These are phyloP conservation scores for Tinea pellionella DNA, from an alignment of 2,888 invertebrate genomes.

Conservation along the genomic window DNA sequence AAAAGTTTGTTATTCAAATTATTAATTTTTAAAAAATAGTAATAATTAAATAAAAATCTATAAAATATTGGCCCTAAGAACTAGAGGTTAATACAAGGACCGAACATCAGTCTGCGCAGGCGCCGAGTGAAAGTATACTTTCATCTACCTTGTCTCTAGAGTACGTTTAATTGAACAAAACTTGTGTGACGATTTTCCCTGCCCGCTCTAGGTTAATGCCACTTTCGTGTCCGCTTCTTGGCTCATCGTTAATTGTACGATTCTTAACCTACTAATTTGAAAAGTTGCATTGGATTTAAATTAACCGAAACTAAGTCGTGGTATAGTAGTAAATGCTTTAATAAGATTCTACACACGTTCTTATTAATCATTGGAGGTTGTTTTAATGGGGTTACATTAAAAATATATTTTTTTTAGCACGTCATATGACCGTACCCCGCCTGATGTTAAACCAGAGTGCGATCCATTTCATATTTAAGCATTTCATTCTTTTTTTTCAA, in stretches of 20 bases:
- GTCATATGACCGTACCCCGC: too few relatives aligned
- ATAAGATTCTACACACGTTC: not conserved
- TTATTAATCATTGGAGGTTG: too few relatives aligned
- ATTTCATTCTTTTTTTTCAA: too few relatives aligned
- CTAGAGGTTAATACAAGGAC: not conserved
- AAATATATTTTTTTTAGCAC: too few relatives aligned
- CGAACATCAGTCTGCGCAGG: not conserved
- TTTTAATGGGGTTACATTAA: too few relatives aligned
- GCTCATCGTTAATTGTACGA: constrained; percentile 57
- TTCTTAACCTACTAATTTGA: constrained; percentile 57
- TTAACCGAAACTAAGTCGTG: not conserved
- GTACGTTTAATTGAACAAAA: constrained; percentile 50
- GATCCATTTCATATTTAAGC: too few relatives aligned
- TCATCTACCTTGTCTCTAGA: constrained; percentile 46
- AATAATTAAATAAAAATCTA: too few relatives aligned
- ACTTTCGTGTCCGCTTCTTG: constrained; percentile 49
- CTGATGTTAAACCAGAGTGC: too few relatives aligned
- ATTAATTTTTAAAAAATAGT: too few relatives aligned
- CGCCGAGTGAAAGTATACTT: constrained; percentile 59
- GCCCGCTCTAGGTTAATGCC: constrained; percentile 52
- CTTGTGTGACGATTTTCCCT: constrained; percentile 57
- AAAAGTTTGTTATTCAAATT: too few relatives aligned
- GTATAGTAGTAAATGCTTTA: not conserved
- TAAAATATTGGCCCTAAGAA: not conserved
- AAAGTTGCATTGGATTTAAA: not conserved